These are phyloP conservation scores for Neoaliturus tenellus DNA, from an alignment of 2,888 invertebrate species.

Conservation along the genomic window DNA sequence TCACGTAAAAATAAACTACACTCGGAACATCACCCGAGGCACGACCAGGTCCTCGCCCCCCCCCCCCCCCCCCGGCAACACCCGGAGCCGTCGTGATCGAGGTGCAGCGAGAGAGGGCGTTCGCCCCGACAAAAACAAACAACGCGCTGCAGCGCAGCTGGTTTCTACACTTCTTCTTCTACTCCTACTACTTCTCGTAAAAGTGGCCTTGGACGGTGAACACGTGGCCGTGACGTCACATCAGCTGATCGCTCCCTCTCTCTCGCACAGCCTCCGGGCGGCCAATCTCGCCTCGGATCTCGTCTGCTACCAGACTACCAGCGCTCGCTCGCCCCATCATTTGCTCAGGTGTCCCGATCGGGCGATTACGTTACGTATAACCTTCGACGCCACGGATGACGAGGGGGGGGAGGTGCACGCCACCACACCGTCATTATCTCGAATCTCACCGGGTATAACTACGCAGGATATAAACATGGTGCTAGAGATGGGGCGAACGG, in stretches of 20 bases:
- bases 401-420: background rate
- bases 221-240: constrained; percentile 35
- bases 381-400: constrained; percentile 3
- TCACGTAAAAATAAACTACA: too few relatives aligned
- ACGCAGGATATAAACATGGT: background rate
- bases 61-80: background rate
- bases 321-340: background rate
- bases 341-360: constrained; percentile 35
- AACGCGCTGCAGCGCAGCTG: constrained; percentile 47
- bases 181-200: constrained; percentile 50
- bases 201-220: constrained; percentile 50
- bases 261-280: constrained; percentile 1
- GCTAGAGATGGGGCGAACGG: background rate
- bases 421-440: constrained; percentile 15
- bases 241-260: constrained; percentile 22
- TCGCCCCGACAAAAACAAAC: constrained; percentile 49
- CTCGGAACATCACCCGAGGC: background rate
- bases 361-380: constrained; percentile 11
- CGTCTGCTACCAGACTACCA: background rate
- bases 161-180: constrained; percentile 18
- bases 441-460: constrained; percentile 21
- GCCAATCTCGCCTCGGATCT: background rate
- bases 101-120: constrained; percentile 46
- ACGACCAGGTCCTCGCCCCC: background rate
- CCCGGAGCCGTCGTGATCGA: background rate